Evolutionary conservation across 2,113 vertebrate genomes (phyloP).

Genomic region (Pelecanoides urinatrix): DNA sequence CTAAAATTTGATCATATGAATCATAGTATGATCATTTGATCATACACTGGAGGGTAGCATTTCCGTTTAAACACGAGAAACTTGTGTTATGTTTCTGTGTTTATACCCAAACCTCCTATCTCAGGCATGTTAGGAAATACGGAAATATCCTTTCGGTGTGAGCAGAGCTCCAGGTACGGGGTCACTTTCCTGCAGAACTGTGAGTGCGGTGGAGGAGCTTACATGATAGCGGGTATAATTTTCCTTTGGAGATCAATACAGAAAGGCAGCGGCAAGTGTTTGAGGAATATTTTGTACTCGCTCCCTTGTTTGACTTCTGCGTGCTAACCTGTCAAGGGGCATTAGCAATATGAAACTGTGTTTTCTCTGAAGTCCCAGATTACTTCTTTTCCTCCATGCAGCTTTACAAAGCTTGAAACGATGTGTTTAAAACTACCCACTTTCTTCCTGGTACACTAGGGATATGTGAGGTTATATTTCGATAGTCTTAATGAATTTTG

Average conservation of each 20-base stretch:
- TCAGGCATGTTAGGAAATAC: too few species aligned
- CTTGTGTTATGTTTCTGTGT: neutral
- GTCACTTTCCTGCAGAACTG: neutral
- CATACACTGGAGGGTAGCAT: neutral
- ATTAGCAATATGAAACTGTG: neutral
- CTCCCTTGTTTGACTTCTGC: constrained; percentile 13
- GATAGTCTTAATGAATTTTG: constrained; percentile 35
- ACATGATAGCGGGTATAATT: neutral
- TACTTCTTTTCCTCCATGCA: neutral
- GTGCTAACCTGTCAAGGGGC: neutral
- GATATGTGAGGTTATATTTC: neutral
- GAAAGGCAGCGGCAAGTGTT: neutral
- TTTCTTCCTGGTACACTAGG: constrained; percentile 20
- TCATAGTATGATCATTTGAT: too few species aligned
- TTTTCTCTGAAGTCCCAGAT: constrained; percentile 3
- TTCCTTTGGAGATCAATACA: constrained; percentile 10
- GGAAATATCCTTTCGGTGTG: neutral
- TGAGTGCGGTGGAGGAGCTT: neutral
- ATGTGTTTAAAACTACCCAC: neutral
- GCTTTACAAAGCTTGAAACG: neutral
- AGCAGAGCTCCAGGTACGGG: neutral
- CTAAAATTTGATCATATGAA: neutral
- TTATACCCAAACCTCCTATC: neutral
- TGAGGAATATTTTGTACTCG: neutral
- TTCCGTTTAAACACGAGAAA: neutral